Evolutionary conservation across 2,113 vertebrate genomes (phyloP).

Genomic region (Erythrocercus mccallii): DNA sequence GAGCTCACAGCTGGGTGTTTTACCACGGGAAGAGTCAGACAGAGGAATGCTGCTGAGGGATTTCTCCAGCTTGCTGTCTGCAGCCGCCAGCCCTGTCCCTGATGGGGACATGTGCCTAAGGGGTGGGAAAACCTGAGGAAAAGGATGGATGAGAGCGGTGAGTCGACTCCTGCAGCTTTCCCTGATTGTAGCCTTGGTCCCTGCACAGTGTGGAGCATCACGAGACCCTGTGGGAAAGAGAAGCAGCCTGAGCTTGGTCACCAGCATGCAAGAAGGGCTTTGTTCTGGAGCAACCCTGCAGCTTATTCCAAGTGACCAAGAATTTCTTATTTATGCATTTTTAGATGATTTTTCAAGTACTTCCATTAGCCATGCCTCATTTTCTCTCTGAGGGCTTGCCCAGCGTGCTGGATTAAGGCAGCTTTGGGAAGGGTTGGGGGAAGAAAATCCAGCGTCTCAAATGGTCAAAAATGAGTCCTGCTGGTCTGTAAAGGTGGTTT

Average conservation of each 20-base stretch:
- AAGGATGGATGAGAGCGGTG: background rate
- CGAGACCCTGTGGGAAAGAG: rapidly evolving
- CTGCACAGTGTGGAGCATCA: background rate
- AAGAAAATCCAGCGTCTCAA: rapidly evolving
- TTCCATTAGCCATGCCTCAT: rapidly evolving
- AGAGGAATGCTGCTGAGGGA: background rate
- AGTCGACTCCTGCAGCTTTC: background rate
- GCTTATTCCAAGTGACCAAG: background rate
- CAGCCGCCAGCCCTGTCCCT: background rate
- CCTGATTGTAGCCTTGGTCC: background rate
- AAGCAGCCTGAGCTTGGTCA: background rate
- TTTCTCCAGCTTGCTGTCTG: background rate
- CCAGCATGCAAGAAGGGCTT: background rate
- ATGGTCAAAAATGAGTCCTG: background rate
- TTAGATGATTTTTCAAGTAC: background rate
- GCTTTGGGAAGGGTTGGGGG: background rate
- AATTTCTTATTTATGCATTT: background rate
- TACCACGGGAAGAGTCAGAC: background rate
- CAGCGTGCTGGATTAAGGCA: background rate
- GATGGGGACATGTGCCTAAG: rapidly evolving
- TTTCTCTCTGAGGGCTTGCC: background rate
- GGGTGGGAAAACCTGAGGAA: background rate
- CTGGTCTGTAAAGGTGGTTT: background rate
- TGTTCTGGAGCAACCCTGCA: background rate
- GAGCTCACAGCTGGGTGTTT: background rate